These are phyloP conservation scores for Amazona guildingii DNA, from an alignment of 2,113 vertebrate genomes.

Conservation along the genomic window DNA sequence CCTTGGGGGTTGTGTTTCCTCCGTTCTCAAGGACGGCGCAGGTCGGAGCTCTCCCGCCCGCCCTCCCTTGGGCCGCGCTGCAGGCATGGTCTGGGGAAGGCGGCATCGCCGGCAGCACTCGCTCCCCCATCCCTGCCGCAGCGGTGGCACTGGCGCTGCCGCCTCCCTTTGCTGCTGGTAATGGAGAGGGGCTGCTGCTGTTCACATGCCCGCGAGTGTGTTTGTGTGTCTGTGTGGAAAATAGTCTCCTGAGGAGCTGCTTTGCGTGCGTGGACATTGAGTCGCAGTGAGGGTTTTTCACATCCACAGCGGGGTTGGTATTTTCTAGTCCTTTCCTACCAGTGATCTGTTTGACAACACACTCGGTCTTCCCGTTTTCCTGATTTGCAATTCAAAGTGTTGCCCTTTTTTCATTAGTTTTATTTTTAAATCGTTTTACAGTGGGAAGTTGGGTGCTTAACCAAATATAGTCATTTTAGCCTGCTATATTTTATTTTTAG, in stretches of 20 bases:
- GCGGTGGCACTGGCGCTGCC: no score
- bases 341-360: background rate
- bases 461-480: conserved; percentile 37
- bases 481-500: conserved; percentile 45
- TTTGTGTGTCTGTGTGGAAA: background rate
- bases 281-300: accelerated
- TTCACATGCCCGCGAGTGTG: background rate
- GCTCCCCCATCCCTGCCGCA: no score
- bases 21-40: background rate
- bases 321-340: accelerated
- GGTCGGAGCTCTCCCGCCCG: background rate
- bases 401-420: no score
- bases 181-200: background rate
- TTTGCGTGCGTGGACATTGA: accelerated
- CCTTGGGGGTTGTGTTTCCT: background rate
- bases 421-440: background rate
- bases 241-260: background rate
- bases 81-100: no score
- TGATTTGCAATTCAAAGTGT: background rate
- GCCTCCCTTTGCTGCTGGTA: background rate
- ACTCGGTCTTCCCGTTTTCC: background rate
- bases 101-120: no score
- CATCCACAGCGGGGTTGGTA: accelerated
- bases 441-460: background rate
- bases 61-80: no score